phyloP scores from a whole-genome alignment of 2,113 vertebrate genomes.

The Indicator indicator region DNA sequence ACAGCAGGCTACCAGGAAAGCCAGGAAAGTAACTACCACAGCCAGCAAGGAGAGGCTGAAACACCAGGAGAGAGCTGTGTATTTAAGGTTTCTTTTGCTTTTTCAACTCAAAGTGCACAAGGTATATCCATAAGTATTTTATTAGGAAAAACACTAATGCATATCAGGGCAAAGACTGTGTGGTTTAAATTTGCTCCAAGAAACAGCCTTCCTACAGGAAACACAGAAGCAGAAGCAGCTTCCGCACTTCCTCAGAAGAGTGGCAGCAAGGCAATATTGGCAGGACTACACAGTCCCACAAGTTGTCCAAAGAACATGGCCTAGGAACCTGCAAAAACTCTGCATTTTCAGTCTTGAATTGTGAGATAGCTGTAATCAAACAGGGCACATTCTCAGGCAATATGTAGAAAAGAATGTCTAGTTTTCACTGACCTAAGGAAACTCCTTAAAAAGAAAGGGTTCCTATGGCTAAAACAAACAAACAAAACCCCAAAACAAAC shows the following conservation, averaged over 20 bases:
- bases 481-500: neutral
- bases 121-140: neutral
- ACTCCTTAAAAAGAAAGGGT: neutral
- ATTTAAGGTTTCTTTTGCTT: neutral
- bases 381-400: neutral
- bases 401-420: neutral
- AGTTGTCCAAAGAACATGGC: neutral
- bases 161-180: neutral
- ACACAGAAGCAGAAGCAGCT: neutral
- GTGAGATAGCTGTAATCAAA: neutral
- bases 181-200: neutral
- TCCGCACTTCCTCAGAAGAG: neutral
- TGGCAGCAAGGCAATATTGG: neutral
- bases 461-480: neutral
- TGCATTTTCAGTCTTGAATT: neutral
- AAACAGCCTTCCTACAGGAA: neutral
- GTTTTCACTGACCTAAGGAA: neutral
- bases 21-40: neutral
- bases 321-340: neutral
- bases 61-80: accelerated
- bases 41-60: neutral
- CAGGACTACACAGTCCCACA: neutral
- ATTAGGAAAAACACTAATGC: neutral
- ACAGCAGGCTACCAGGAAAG: neutral
- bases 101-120: neutral